Evolutionary conservation across 2,113 vertebrate genomes (phyloP).

Genomic region (Vidua macroura): DNA sequence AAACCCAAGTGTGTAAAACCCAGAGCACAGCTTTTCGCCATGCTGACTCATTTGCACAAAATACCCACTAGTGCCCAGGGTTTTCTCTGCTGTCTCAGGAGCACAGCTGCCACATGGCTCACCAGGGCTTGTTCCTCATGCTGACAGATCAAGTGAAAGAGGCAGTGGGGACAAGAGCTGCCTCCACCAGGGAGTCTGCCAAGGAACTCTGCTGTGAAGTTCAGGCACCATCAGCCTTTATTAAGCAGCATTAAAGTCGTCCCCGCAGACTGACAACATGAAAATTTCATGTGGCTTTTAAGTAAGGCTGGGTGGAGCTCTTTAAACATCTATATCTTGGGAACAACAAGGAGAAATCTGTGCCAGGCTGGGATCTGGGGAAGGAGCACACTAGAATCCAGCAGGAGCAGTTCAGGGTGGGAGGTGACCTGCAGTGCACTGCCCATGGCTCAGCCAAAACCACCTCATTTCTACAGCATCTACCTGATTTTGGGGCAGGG

Average conservation of each 20-base stretch:
- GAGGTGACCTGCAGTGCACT: neutral
- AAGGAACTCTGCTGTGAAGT: neutral
- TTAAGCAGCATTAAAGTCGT: neutral
- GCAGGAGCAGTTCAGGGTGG: neutral
- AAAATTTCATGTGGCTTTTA: slow-evolving; percentile 32
- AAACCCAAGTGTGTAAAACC: neutral
- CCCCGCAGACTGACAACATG: neutral
- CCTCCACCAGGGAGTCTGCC: neutral
- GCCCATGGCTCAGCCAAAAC: neutral
- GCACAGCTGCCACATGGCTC: neutral
- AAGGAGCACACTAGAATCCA: neutral
- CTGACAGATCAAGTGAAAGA: neutral
- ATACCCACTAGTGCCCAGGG: neutral
- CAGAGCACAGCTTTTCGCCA: neutral
- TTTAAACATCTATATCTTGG: neutral
- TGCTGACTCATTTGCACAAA: neutral
- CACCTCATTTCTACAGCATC: neutral
- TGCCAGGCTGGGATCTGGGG: neutral
- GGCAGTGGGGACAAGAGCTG: neutral
- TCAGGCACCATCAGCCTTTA: slow-evolving; percentile 13
- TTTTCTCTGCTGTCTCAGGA: neutral
- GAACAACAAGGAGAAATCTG: neutral
- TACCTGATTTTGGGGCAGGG: neutral
- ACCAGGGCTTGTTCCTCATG: neutral
- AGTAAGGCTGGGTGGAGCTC: neutral